Conservation (phyloP, 2,888 invertebrate genomes). For the Coelinius sp. region DNA sequence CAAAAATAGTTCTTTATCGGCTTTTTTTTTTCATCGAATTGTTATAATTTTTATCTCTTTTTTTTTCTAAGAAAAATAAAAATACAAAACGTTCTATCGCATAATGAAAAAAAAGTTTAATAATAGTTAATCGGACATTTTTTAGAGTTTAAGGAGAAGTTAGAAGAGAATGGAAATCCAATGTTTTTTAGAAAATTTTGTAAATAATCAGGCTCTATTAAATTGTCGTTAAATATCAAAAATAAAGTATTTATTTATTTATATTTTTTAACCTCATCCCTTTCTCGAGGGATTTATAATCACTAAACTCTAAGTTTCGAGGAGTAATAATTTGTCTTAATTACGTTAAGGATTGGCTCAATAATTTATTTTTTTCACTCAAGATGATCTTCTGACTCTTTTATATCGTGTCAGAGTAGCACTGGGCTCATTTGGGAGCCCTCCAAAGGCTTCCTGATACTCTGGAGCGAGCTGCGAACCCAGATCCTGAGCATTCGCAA, state of each 20-base stretch:
- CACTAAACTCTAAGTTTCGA: not conserved
- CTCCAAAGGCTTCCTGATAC: conserved; percentile 61
- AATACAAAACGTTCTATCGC: conserved; percentile 18
- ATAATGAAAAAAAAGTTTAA: conserved; percentile 24
- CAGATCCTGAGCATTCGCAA: conserved; percentile 44
- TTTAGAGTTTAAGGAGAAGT: conserved; percentile 29
- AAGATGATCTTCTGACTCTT: conserved; percentile 53
- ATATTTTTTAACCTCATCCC: conserved; percentile 4
- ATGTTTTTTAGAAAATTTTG: conserved; percentile 49
- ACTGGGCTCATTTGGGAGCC: conserved; percentile 52
- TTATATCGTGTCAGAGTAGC: conserved; percentile 56
- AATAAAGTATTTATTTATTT: conserved; percentile 34
- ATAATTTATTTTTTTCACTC: not conserved
- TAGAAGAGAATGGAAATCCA: conserved; percentile 26
- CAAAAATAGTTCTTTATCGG: conserved; percentile 29
- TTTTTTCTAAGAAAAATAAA: conserved; percentile 17
- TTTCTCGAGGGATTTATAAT: not conserved
- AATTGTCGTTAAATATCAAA: conserved; percentile 51
- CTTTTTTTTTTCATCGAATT: conserved; percentile 25
- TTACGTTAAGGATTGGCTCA: not conserved
- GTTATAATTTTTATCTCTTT: conserved; percentile 23
- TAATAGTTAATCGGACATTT: conserved; percentile 28
- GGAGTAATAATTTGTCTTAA: not conserved
- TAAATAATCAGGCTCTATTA: conserved; percentile 53
- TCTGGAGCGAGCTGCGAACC: conserved; percentile 50